Evolutionary conservation across 1,140 invertebrate genomes (phyloP).

Genomic region (Pomacea maculata): DNA sequence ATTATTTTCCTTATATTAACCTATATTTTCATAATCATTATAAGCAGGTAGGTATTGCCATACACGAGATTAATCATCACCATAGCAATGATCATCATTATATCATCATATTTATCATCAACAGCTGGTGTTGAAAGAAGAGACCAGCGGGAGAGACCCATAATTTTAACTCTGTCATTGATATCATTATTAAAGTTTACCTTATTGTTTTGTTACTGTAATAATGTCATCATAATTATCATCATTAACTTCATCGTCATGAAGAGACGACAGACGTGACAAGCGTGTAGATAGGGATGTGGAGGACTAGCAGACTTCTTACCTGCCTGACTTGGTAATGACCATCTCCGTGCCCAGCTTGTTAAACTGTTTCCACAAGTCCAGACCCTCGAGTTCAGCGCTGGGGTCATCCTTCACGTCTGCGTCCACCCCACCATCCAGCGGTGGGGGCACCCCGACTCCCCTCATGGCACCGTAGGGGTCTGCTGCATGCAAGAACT

Average conservation of each 20-base stretch:
- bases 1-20: no score
- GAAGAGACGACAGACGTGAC: slow-evolving; percentile 73
- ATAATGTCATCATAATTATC: no score
- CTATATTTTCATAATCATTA: no score
- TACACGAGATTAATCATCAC: no score
- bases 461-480: slow-evolving; percentile 51
- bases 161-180: no score
- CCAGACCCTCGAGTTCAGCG: slow-evolving; percentile 95
- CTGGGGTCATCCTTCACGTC: slow-evolving; percentile 94
- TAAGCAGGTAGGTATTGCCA: no score
- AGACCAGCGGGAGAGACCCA: no score
- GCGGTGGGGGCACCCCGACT: slow-evolving; percentile 81
- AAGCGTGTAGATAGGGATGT: slow-evolving; percentile 76
- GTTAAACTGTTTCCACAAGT: slow-evolving; percentile 99
- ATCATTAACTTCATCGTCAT: not conserved
- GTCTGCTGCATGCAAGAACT: slow-evolving; percentile 66
- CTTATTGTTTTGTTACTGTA: no score
- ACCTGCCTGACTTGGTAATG: slow-evolving; percentile 99
- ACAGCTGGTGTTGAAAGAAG: no score
- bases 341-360: slow-evolving; percentile 99
- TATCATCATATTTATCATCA: no score
- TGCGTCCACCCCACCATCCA: slow-evolving; percentile 80
- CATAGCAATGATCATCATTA: no score
- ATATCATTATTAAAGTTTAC: no score
- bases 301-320: slow-evolving; percentile 81